These are phyloP conservation scores for Berghia stephanieae DNA, from an alignment of 1,140 invertebrate genomes.

Conservation along the genomic window DNA sequence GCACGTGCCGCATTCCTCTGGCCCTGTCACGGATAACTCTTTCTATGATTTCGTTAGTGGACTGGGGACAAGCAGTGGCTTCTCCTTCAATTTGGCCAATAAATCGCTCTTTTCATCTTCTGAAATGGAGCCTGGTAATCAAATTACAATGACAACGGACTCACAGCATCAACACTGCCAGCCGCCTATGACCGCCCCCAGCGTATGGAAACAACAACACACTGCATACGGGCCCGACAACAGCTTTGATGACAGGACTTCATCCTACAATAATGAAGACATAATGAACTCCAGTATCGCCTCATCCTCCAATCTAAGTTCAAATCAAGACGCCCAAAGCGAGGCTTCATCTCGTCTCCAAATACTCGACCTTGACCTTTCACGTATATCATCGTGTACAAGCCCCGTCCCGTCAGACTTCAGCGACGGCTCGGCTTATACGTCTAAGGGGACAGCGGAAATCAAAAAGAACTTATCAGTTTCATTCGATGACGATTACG, in stretches of 20 bases:
- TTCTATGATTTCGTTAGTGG: no score
- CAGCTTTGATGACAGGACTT: background rate
- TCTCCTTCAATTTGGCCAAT: no score
- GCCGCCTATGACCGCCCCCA: no score
- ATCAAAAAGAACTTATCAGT: conserved; percentile 10
- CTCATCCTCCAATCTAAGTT: background rate
- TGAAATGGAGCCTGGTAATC: no score
- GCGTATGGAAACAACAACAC: background rate
- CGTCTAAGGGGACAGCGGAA: conserved; percentile 28
- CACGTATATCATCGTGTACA: conserved; percentile 9
- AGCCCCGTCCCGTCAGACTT: conserved; percentile 32
- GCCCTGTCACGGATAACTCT: no score
- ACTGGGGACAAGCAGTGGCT: background rate
- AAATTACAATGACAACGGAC: background rate
- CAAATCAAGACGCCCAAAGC: background rate
- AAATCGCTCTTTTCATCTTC: no score
- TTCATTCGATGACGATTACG: background rate
- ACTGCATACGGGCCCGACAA: background rate
- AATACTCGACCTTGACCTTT: background rate
- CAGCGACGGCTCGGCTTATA: conserved; percentile 32
- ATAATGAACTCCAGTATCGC: background rate
- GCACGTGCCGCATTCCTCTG: no score
- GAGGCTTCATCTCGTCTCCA: background rate
- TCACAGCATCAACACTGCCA: background rate
- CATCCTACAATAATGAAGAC: background rate